These are phyloP conservation scores for Lasioglossum oenotherae DNA, from an alignment of 2,888 invertebrate species.

Conservation along the genomic window DNA sequence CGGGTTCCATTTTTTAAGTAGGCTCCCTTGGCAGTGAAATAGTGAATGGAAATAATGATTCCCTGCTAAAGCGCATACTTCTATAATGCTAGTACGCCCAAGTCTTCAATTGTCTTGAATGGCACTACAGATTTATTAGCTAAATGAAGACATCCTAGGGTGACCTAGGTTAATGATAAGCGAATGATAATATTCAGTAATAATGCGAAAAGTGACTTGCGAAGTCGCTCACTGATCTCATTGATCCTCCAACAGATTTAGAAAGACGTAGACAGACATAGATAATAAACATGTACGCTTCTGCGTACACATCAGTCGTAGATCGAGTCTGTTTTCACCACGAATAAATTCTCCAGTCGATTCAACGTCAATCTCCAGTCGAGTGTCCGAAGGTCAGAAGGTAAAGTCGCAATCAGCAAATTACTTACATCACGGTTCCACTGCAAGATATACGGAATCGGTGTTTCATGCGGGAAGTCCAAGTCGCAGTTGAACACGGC, in stretches of 20 bases:
- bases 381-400: background rate
- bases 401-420: background rate
- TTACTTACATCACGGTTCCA: constrained; percentile 96
- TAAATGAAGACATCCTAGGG: background rate
- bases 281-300: background rate
- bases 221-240: background rate
- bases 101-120: background rate
- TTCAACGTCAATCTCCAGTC: background rate
- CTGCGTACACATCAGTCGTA: background rate
- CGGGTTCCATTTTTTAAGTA: background rate
- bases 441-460: constrained; percentile 93
- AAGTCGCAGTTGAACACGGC: constrained; percentile 93
- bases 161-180: background rate
- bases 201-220: background rate
- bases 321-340: background rate
- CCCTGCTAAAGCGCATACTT: background rate
- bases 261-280: background rate
- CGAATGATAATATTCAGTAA: background rate
- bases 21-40: background rate
- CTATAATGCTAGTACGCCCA: background rate
- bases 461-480: constrained; percentile 94
- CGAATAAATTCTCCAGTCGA: background rate
- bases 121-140: background rate
- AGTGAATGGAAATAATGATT: background rate
- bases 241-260: background rate